These are phyloP conservation scores for Melipona beecheii DNA, from an alignment of 2,888 invertebrate genomes.

Conservation along the genomic window DNA sequence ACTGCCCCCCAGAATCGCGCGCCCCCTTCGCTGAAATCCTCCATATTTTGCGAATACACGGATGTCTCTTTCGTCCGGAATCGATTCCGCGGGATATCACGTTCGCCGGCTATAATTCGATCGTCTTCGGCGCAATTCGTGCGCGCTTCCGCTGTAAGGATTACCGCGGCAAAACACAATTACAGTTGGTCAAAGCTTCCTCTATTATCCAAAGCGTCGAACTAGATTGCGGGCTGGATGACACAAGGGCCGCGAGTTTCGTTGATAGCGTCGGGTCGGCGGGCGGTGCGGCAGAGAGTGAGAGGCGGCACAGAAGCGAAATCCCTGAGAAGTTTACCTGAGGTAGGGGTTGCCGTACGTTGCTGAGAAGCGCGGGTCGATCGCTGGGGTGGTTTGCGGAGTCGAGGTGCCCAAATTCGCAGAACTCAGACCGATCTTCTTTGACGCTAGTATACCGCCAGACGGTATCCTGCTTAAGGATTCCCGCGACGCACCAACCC, in stretches of 20 bases:
- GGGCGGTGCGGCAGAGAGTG: background rate
- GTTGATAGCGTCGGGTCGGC: slow-evolving; percentile 5
- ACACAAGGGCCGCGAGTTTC: slow-evolving; percentile 25
- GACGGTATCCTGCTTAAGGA: slow-evolving; percentile 82
- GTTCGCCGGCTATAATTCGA: slow-evolving; percentile 45
- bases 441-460: slow-evolving; percentile 80
- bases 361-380: slow-evolving; percentile 95
- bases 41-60: background rate
- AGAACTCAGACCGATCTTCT: slow-evolving; percentile 82
- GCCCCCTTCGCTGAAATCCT: background rate
- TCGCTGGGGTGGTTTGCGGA: slow-evolving; percentile 83
- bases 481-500: slow-evolving; percentile 82
- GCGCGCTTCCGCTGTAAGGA: slow-evolving; percentile 37
- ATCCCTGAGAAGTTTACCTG: slow-evolving; percentile 85
- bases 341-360: slow-evolving; percentile 96
- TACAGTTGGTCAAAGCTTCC: slow-evolving; percentile 56
- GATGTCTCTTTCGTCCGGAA: background rate
- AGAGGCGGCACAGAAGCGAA: background rate
- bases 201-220: slow-evolving; percentile 49
- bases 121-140: slow-evolving; percentile 37
- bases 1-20: background rate
- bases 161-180: slow-evolving; percentile 43
- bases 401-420: slow-evolving; percentile 79
- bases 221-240: slow-evolving; percentile 48
- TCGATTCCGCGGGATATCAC: slow-evolving; percentile 25